Evolutionary conservation across 2,888 invertebrate species (phyloP).

Genomic region (Platycnemis pennipes): DNA sequence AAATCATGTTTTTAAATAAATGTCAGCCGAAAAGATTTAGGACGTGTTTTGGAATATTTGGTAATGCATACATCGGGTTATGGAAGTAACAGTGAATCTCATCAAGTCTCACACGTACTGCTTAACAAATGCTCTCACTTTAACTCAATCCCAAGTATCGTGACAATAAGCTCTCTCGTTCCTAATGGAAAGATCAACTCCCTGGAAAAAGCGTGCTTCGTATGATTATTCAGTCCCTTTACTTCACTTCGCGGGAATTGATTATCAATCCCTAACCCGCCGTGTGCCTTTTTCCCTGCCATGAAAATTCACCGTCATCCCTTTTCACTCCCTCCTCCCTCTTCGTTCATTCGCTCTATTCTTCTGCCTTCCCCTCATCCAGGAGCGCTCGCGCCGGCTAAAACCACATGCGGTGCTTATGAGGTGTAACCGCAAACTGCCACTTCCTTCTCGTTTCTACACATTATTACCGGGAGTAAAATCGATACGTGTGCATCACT

Average conservation of each 20-base stretch:
- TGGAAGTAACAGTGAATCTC: too few relatives aligned
- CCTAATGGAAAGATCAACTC: neutral
- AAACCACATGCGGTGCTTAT: neutral
- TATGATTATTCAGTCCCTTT: neutral
- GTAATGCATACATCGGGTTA: too few relatives aligned
- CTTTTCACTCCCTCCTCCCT: neutral
- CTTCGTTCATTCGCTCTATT: neutral
- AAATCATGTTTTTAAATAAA: too few relatives aligned
- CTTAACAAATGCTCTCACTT: too few relatives aligned
- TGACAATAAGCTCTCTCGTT: neutral
- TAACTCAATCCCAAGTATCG: neutral
- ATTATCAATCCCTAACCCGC: neutral
- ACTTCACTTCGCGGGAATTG: neutral
- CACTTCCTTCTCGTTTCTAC: neutral
- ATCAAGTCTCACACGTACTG: too few relatives aligned
- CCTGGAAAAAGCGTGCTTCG: neutral
- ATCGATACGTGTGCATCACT: neutral
- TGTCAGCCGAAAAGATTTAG: too few relatives aligned
- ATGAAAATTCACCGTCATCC: neutral
- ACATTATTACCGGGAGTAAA: neutral
- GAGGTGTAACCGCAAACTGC: neutral
- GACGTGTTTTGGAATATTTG: too few relatives aligned
- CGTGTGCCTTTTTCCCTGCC: neutral
- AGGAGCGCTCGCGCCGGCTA: neutral
- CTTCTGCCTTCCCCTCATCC: too few relatives aligned